Evolutionary conservation across 2,113 vertebrate species (phyloP), one percentile per base, ranked within the genome.

Genomic region (Rhinoderma darwinii): DNA sequence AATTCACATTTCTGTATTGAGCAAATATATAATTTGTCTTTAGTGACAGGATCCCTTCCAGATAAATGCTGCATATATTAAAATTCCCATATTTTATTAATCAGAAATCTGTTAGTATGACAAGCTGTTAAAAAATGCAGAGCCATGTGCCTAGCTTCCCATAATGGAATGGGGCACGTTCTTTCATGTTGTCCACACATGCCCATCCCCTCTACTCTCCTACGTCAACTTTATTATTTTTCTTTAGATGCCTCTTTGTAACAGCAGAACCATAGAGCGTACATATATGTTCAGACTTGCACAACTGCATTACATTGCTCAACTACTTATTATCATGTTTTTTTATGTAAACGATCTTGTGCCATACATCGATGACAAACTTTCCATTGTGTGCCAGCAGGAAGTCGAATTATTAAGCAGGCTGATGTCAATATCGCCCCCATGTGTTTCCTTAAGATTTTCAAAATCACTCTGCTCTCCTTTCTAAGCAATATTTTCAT

Each of bases 231-330:
- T 35, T 72, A 70, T 73, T 54, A 83, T 73, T 83, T 51, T 54
- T n/a, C 30, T 68, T 54, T 83, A 56, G 66, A 54, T 54, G 82
- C 27, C 44, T 83, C 66, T 72, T 59, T 74, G 37, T 59, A 75
- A 59, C 35, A 73, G 20, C 35, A 73, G 15, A 25, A 74, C 47
- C 50, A 72, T 74, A 39, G 81, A 83, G 37, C 4, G 17, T n/a
- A 70, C 81, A 25, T 68, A 70, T 84, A 74, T 84, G 83, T 75
- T 84, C 18, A 84, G 72, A 75, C 83, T 84, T 75, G 83, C 35
- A 39, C 50, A 27, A 22, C 61, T 83, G 30, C 27, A 83, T 43
- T 22, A 84, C 54, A 84, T 84, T 74, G 72, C 44, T 84, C 83
- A 84, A 54, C 47, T 59, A 37, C 22, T 35, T 17, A 43, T 32